Evolutionary conservation across 2,113 vertebrate genomes (phyloP).

Genomic region (Solenodon paradoxus): DNA sequence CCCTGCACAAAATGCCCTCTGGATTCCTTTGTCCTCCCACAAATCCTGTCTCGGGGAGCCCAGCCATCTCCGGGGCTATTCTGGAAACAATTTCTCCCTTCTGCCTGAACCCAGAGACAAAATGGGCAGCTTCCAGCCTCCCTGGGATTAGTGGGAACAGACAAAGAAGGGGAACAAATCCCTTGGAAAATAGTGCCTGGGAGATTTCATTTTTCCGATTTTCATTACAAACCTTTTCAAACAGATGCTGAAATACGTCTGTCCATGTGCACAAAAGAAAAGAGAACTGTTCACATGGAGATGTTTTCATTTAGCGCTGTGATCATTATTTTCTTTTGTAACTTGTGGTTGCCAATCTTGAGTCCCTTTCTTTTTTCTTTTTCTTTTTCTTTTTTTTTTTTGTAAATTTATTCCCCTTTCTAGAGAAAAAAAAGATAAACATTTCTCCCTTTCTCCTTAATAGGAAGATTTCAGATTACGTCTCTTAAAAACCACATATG

Average conservation of each 20-base stretch:
- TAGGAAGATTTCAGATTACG: slow-evolving; percentile 21
- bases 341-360: neutral
- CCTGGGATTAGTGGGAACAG: neutral
- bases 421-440: slow-evolving; percentile 7
- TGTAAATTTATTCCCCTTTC: neutral
- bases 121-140: slow-evolving; percentile 7
- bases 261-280: neutral
- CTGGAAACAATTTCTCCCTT: slow-evolving; percentile 40
- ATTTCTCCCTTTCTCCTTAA: neutral
- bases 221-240: neutral
- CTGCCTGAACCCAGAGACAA: slow-evolving; percentile 37
- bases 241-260: slow-evolving; percentile 16
- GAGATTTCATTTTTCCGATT: slow-evolving; percentile 18
- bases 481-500: neutral
- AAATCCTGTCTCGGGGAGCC: slow-evolving; percentile 27
- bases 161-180: slow-evolving; percentile 56
- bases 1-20: neutral
- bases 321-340: slow-evolving; percentile 22
- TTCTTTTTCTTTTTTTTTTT: neutral
- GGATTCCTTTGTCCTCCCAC: neutral
- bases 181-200: neutral
- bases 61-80: slow-evolving; percentile 15
- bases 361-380: no score
- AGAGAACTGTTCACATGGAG: neutral
- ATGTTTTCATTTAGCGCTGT: neutral